Percentiles rank a stretch among this genome's conserved stretches.
These are phyloP conservation scores for Eilema griseolum DNA, from an alignment of 2,888 invertebrate species.

Conservation along the genomic window DNA sequence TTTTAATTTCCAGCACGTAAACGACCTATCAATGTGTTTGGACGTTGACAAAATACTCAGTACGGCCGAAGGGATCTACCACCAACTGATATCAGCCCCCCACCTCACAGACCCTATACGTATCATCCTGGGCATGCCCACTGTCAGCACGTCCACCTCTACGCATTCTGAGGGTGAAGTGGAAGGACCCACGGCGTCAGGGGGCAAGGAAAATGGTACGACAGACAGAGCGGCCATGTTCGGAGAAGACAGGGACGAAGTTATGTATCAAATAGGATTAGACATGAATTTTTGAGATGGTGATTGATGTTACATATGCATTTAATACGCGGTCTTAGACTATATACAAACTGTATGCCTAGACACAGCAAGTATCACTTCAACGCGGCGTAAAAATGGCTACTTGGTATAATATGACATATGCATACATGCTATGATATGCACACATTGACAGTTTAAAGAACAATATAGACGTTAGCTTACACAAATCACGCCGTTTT, in stretches of 20 bases:
- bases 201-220: slow-evolving; percentile 45
- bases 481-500: too few species aligned
- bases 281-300: slow-evolving; percentile 84
- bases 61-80: slow-evolving; percentile 96
- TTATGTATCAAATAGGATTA: slow-evolving; percentile 87
- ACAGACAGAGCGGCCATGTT: slow-evolving; percentile 45
- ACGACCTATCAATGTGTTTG: slow-evolving; percentile 96
- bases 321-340: neutral
- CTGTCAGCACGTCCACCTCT: slow-evolving; percentile 66
- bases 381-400: too few species aligned
- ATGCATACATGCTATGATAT: too few species aligned
- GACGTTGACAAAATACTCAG: slow-evolving; percentile 93
- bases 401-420: too few species aligned
- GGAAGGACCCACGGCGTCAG: slow-evolving; percentile 30
- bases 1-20: slow-evolving; percentile 92
- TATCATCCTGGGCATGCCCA: slow-evolving; percentile 89
- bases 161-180: slow-evolving; percentile 64
- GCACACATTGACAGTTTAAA: too few species aligned
- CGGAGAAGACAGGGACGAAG: slow-evolving; percentile 82
- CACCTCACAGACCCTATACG: slow-evolving; percentile 91
- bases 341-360: too few species aligned
- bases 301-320: slow-evolving; percentile 35
- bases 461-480: too few species aligned
- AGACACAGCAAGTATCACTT: too few species aligned
- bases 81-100: slow-evolving; percentile 92